Evolutionary conservation across 1,140 invertebrate genomes (phyloP).

Genomic region (Calephelis nemesis): DNA sequence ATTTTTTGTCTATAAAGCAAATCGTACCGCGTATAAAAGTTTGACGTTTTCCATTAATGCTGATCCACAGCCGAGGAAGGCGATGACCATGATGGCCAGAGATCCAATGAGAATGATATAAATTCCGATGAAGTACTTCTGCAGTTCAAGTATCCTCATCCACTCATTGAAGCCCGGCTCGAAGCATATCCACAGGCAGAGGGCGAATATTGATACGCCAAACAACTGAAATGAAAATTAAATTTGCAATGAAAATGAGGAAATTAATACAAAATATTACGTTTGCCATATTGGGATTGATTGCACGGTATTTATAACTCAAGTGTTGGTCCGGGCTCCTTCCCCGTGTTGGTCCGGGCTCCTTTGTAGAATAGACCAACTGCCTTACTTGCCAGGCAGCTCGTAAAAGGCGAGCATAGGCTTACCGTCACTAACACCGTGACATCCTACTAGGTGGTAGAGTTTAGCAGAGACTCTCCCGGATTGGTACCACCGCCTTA

Average conservation of each 20-base stretch:
- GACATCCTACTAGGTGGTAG: too few species aligned
- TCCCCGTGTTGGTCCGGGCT: too few species aligned
- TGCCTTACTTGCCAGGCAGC: too few species aligned
- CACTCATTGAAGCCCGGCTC: constrained; percentile 90
- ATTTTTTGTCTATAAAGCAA: too few species aligned
- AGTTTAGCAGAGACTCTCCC: too few species aligned
- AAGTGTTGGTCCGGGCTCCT: too few species aligned
- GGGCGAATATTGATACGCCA: constrained; percentile 86
- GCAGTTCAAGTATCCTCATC: constrained; percentile 86
- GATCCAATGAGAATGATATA: constrained; percentile 88
- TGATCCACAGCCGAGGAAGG: constrained; percentile 87
- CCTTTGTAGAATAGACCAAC: too few species aligned
- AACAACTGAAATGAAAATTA: constrained; percentile 82
- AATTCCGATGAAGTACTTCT: constrained; percentile 89
- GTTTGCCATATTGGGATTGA: too few species aligned
- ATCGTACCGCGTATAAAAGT: constrained; percentile 82
- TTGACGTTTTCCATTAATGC: constrained; percentile 84
- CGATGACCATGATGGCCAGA: constrained; percentile 85
- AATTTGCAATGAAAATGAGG: background rate
- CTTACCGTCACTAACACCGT: too few species aligned
- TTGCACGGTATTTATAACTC: too few species aligned
- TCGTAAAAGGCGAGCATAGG: too few species aligned
- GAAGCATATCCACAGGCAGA: constrained; percentile 89
- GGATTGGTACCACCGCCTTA: too few species aligned
- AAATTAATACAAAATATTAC: background rate